Percentiles rank a stretch among this genome's conserved stretches.
These are phyloP conservation scores for Cynocephalus volans DNA, from an alignment of 2,113 vertebrate genomes.

Conservation along the genomic window DNA sequence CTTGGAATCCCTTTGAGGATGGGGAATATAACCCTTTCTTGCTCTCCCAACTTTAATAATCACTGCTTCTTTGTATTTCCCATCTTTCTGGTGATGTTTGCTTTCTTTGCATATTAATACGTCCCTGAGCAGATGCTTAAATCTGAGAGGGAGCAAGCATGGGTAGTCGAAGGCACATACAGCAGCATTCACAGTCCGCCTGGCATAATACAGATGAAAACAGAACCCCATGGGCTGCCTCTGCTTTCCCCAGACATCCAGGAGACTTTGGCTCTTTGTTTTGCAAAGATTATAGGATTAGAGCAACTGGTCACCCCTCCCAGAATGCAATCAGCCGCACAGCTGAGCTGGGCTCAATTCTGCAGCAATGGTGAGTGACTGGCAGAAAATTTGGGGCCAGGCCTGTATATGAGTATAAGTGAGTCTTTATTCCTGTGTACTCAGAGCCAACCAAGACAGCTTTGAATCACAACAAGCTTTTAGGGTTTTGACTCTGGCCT, in stretches of 20 bases:
- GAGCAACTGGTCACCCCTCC: slow-evolving; percentile 47
- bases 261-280: slow-evolving; percentile 58
- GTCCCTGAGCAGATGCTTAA: slow-evolving; percentile 24
- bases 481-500: slow-evolving; percentile 74
- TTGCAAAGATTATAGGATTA: slow-evolving; percentile 66
- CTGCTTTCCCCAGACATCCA: slow-evolving; percentile 56
- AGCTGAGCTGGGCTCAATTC: slow-evolving; percentile 66
- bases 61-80: slow-evolving; percentile 58
- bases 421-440: slow-evolving; percentile 77
- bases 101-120: slow-evolving; percentile 75
- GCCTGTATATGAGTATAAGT: slow-evolving; percentile 50
- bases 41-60: not conserved
- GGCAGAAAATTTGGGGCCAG: slow-evolving; percentile 61
- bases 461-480: slow-evolving; percentile 69
- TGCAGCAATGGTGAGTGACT: slow-evolving; percentile 74
- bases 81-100: slow-evolving; percentile 72
- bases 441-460: slow-evolving; percentile 78
- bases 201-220: slow-evolving; percentile 43
- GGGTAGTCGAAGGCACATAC: not conserved
- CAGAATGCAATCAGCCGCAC: not conserved
- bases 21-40: not conserved
- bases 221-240: not conserved
- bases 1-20: not conserved
- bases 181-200: not conserved
- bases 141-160: not conserved